Base-by-base conservation (phyloP, 2,888 invertebrate species). In the Willowsia nigromaculata region DNA sequence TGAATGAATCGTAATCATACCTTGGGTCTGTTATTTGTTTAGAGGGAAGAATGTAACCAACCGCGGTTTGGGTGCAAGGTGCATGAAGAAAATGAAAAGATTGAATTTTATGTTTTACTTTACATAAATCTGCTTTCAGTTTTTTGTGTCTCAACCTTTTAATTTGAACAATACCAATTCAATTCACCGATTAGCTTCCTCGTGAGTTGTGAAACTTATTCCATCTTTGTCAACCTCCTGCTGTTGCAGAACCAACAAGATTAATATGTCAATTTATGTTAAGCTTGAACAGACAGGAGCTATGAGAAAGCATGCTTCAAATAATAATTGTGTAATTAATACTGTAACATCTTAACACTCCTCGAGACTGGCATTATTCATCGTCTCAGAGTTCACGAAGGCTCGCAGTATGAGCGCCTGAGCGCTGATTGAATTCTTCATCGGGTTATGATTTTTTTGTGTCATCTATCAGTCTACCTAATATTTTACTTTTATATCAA, bases 201-300 rank as follows among this genome's bases (percentile, higher is more conserved):
- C 13, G 25, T 22, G 71, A 56, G 40, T 40, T 27, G 53, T 47
- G 40, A 88, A 68, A 80, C 62, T 88, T 88, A 78, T 88, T 88
- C 47, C 80, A 84, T 88, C 84, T 78, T 40, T 74, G 88, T 88
- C 88, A 80, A 40, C 83, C 76, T 68, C 88, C 88, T 30, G 84
- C 84, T 65, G 88, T 0, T 25, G 47, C n/a, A 53, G 56, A 68
- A 84, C 47, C 78, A 88, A 84, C 84, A 84, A 68, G 74, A 88
- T 84, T 88, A 88, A 88, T 88, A 84, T 88, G 88, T 88, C 88
- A 84, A 68, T 40, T 78, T 88, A 33, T 15, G 43, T 47, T 25
- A 81, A 9, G 9, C 22, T 47, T 27, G 37, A 68, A 5, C 11
- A 86, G 43, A 25, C 18, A 81, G 68, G 65, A 71, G 82, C 85